phyloP scores from a whole-genome alignment of 2,888 invertebrate genomes.

The Athetis lepigone region DNA sequence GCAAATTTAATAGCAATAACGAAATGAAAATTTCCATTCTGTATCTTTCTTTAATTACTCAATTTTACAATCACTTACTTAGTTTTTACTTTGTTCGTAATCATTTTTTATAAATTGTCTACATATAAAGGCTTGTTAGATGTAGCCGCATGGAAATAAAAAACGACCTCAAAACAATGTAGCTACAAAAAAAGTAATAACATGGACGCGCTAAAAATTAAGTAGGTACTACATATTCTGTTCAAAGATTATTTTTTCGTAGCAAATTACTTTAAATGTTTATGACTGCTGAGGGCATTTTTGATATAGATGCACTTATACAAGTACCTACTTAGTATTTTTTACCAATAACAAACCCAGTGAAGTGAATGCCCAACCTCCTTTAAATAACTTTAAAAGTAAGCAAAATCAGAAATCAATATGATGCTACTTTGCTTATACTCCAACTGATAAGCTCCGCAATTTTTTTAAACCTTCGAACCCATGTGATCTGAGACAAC shows the following conservation, averaged over 20 bases:
- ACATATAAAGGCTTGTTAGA: slow-evolving; percentile 15
- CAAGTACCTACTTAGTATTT: background rate
- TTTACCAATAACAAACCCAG: background rate
- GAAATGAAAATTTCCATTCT: background rate
- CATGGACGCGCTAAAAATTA: slow-evolving; percentile 5
- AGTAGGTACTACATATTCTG: slow-evolving; percentile 2
- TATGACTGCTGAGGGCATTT: slow-evolving; percentile 2
- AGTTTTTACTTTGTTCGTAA: background rate
- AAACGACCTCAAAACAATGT: slow-evolving; percentile 11
- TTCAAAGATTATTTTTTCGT: slow-evolving; percentile 1
- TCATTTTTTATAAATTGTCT: slow-evolving; percentile 9
- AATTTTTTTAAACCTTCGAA: too few species aligned
- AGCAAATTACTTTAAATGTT: background rate
- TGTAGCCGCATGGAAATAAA: background rate
- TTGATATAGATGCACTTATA: background rate
- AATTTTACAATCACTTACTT: slow-evolving; percentile 4
- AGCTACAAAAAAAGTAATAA: slow-evolving; percentile 29
- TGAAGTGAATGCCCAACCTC: too few species aligned
- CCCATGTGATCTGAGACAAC: too few species aligned
- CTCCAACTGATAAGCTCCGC: too few species aligned
- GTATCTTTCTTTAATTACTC: too few species aligned
- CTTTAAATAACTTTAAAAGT: too few species aligned
- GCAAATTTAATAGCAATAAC: background rate
- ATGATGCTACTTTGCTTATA: too few species aligned
- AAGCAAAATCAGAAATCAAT: too few species aligned